Evolutionary conservation across 2,113 vertebrate genomes (phyloP).

Genomic region (Oriolus oriolus): DNA sequence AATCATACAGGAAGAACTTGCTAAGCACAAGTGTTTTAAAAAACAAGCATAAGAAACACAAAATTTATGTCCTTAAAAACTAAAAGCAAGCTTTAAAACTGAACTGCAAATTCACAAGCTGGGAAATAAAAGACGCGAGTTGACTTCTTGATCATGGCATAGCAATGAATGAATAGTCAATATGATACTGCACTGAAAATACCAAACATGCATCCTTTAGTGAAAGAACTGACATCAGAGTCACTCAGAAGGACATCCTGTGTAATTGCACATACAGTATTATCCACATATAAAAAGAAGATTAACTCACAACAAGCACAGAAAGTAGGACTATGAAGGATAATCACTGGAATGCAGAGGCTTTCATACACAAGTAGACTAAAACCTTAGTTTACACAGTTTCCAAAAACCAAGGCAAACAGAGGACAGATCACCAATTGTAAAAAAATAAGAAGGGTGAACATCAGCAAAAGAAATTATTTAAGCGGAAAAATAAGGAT

Average conservation of each 20-base stretch:
- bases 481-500: neutral
- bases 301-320: slow-evolving; percentile 44
- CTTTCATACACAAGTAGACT: slow-evolving; percentile 25
- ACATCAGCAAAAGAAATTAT: neutral
- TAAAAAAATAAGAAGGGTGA: neutral
- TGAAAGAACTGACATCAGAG: neutral
- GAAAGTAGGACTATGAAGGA: slow-evolving; percentile 50
- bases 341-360: slow-evolving; percentile 25
- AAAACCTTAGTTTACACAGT: slow-evolving; percentile 7
- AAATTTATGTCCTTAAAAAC: neutral
- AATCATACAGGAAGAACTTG: neutral
- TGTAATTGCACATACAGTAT: neutral
- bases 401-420: neutral
- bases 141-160: neutral
- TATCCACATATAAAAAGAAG: slow-evolving; percentile 14
- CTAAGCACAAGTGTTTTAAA: neutral
- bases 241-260: neutral
- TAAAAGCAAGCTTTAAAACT: neutral
- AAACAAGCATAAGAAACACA: neutral
- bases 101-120: neutral
- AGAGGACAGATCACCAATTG: neutral
- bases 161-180: neutral
- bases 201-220: neutral
- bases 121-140: neutral
- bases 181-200: neutral